A percentile compares a stretch with the other conserved stretches of the same genome.
Evolutionary conservation across 1,140 invertebrate species (phyloP).

Genomic region (Drosophila grimshawi): DNA sequence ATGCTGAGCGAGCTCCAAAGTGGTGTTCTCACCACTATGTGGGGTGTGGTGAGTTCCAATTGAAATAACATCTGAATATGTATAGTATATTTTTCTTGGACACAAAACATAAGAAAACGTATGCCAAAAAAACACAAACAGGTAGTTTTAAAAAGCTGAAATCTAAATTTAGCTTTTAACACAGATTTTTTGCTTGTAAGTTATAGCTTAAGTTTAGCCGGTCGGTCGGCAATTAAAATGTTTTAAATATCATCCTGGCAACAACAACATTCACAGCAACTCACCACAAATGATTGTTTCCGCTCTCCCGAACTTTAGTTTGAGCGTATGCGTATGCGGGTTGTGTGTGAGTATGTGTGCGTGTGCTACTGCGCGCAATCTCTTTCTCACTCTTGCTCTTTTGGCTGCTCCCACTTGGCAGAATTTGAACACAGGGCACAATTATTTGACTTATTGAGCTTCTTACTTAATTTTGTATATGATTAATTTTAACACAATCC

Average conservation of each 20-base stretch:
- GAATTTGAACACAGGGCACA: slow-evolving; percentile 59
- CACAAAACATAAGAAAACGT: slow-evolving; percentile 20
- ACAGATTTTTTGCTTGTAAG: not conserved
- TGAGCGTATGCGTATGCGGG: slow-evolving; percentile 25
- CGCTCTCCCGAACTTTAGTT: slow-evolving; percentile 49
- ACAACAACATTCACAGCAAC: slow-evolving; percentile 54
- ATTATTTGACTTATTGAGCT: slow-evolving; percentile 24
- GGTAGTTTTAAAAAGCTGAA: not conserved
- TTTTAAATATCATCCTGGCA: slow-evolving; percentile 50
- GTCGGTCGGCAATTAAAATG: slow-evolving; percentile 42
- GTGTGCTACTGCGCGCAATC: slow-evolving; percentile 47
- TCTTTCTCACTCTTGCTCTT: slow-evolving; percentile 37
- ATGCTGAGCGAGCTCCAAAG: slow-evolving; percentile 48
- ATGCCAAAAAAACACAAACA: not conserved
- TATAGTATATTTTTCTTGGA: slow-evolving; percentile 46
- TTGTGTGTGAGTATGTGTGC: slow-evolving; percentile 25
- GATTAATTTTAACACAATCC: slow-evolving; percentile 55
- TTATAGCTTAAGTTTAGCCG: slow-evolving; percentile 31
- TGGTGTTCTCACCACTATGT: slow-evolving; percentile 21
- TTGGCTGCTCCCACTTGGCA: slow-evolving; percentile 45
- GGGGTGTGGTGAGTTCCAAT: slow-evolving; percentile 57
- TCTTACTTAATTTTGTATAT: slow-evolving; percentile 46
- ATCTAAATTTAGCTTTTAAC: not conserved
- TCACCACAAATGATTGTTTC: slow-evolving; percentile 60
- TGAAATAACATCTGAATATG: slow-evolving; percentile 45